Evolutionary conservation across 2,113 vertebrate genomes (phyloP).

Genomic region (Trogon melanurus): DNA sequence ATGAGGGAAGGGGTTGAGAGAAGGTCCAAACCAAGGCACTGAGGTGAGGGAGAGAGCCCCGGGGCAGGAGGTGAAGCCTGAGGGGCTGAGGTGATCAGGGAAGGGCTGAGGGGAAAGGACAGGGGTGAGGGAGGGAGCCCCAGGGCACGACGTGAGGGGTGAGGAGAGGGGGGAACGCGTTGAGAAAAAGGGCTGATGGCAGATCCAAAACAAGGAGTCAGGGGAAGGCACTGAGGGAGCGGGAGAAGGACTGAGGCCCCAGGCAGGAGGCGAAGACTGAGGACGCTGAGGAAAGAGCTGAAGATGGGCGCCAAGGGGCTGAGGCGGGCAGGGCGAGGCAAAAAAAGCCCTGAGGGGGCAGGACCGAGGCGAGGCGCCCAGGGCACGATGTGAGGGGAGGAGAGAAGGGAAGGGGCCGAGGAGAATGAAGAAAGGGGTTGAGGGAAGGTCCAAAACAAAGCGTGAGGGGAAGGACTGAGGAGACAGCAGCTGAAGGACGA

Average conservation of each 20-base stretch:
- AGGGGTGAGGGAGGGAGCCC: accelerated
- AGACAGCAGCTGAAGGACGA: too few relatives aligned
- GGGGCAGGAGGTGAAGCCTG: neutral
- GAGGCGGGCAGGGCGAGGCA: neutral
- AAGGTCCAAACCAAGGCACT: neutral
- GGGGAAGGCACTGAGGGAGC: too few relatives aligned
- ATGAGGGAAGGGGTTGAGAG: too few relatives aligned
- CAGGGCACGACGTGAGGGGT: neutral
- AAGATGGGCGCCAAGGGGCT: too few relatives aligned
- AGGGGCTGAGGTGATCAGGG: neutral
- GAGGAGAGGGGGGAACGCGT: neutral
- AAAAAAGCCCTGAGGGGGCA: neutral
- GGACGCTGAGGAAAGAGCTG: too few relatives aligned
- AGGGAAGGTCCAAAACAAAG: neutral
- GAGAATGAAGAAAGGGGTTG: neutral
- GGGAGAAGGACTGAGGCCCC: neutral
- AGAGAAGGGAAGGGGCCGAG: neutral
- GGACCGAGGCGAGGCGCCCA: neutral
- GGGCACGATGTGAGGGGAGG: too few relatives aligned
- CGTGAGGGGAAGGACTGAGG: neutral
- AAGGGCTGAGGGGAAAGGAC: neutral
- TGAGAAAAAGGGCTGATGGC: neutral
- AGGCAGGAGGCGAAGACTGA: neutral
- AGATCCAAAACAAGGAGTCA: neutral
- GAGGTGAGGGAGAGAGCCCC: neutral